Evolutionary conservation across 2,113 vertebrate genomes (phyloP).

Genomic region (Maccullochella peelii): DNA sequence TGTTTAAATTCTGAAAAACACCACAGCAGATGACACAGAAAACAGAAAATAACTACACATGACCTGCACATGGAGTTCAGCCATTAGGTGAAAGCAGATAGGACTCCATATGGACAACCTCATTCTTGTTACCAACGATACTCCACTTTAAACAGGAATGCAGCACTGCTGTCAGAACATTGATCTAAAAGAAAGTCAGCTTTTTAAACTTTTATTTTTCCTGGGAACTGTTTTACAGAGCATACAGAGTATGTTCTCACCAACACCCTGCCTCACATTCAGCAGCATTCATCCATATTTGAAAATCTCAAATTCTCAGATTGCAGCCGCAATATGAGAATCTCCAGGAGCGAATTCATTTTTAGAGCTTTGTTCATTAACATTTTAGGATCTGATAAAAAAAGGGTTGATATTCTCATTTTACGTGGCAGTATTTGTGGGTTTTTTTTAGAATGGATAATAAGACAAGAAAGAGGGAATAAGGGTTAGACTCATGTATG

Average conservation of each 20-base stretch:
- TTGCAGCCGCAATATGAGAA: conserved; percentile 15
- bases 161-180: conserved; percentile 42
- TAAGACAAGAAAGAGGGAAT: background rate
- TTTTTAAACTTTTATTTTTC: conserved; percentile 55
- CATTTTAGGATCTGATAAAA: conserved; percentile 14
- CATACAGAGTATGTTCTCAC: conserved; percentile 17
- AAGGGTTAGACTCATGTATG: background rate
- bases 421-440: background rate
- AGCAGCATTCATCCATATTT: conserved; percentile 15
- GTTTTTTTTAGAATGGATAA: background rate
- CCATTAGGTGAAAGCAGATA: conserved; percentile 73
- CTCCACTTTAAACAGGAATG: conserved; percentile 57
- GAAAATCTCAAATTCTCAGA: conserved; percentile 6
- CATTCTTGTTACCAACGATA: background rate
- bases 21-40: conserved; percentile 45
- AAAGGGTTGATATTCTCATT: background rate
- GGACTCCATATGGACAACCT: conserved; percentile 66
- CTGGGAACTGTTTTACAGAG: conserved; percentile 26
- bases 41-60: conserved; percentile 44
- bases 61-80: conserved; percentile 47
- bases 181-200: conserved; percentile 17
- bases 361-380: background rate
- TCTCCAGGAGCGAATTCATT: conserved; percentile 4
- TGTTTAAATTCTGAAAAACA: background rate
- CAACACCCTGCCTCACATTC: conserved; percentile 14